Evolutionary conservation across 2,113 vertebrate genomes (phyloP), one percentile per base, ranked within the genome.

Genomic region (Archilochus colubris): DNA sequence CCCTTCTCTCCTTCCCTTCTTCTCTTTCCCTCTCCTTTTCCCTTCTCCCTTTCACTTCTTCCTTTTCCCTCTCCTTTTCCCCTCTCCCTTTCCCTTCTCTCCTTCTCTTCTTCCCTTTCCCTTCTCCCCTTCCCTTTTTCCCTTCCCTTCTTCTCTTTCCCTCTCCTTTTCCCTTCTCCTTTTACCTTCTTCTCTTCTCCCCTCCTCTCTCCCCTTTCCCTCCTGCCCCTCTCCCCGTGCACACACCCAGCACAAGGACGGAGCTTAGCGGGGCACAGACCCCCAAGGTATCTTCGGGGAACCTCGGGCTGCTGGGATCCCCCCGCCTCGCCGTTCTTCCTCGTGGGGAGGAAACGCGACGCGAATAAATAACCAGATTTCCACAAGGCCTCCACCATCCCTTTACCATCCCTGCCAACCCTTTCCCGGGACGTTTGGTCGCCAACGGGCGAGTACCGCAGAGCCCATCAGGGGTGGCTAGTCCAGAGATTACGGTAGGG

Each of bases 401-500:
- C 33, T 9, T 15, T 43, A 9, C 14, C 38, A 40, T 40, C 61
- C 36, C 24, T 2, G n/a, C 24, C 12, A 25, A 2, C 30, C 44
- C 13, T 5, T 16, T 46, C 55, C 30, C 30, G 1, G 1, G 21
- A 6, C 30, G 15, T 12, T 36, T 8, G 4, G 68, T 1, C 43
- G 43, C 28, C 14, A 16, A 1, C 11, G 22, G 38, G 55, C 19
- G 48, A 48, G 48, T 11, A 21, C 48, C 11, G 48, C 48, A 50
- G 48, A 22, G 48, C 18, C 48, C 48, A 21, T 20, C 21, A 10
- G 18, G 8, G n/a, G 54, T 88, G 4, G 48, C 88, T 84, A 92
- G 14, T 94, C 82, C 82, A 80, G 63, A 82, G 46, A 80, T 19
- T 80, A 72, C 91, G 94, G 94, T 88, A 85, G 82, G 73, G 75